Base-by-base conservation (phyloP, 2,113 vertebrate genomes). In the Sarotherodon lohbergeri region DNA sequence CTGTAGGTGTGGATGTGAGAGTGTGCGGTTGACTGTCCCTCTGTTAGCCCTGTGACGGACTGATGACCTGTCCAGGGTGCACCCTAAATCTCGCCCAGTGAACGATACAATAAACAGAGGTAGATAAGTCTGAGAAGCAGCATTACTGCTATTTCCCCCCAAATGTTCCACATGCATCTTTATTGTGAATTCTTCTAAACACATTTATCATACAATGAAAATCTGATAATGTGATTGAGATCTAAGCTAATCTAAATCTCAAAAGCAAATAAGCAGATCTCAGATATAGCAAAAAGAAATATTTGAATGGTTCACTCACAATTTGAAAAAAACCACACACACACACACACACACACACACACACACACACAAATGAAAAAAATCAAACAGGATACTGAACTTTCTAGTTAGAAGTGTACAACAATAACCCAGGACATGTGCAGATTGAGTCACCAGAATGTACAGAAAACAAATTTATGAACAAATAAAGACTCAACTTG, bases 241-340 rank as follows among this genome's bases (percentile, higher is more conserved):
- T 7, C 14, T 76, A 29, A 76, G 41, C 13, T 27, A 8, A 46
- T 73, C 22, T 4, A 48, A 48, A 29, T 10, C 22, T 17, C 41
- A 29, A 46, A 73, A 10, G 22, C 22, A 46, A 73, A 6, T 73
- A 43, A 39, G 17, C n/a, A 4, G 3, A 41, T 41, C 6, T 68
- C 39, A 68, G 0, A 68, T 22, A 68, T 3, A n/a, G 22, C 22
- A 41, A 71, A 50, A 71, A 5, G 3, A 27, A 46, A 73, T 17
- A 46, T 6, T 3, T 17, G 14, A 46, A 0, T 43, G 39, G n/a
- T 27, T 41, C 39, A 24, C n/a, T 9, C 39, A 1, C 0, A 46
- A 29, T 7, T 29, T 46, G 22, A 48, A 73, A 73, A 48, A 71
- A 5, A 14, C 4, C 24, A 27, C 27, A 22, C 22, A 27, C 27